These are phyloP conservation scores for Xestia sexstrigata DNA, from an alignment of 2,888 invertebrate species.

Conservation along the genomic window DNA sequence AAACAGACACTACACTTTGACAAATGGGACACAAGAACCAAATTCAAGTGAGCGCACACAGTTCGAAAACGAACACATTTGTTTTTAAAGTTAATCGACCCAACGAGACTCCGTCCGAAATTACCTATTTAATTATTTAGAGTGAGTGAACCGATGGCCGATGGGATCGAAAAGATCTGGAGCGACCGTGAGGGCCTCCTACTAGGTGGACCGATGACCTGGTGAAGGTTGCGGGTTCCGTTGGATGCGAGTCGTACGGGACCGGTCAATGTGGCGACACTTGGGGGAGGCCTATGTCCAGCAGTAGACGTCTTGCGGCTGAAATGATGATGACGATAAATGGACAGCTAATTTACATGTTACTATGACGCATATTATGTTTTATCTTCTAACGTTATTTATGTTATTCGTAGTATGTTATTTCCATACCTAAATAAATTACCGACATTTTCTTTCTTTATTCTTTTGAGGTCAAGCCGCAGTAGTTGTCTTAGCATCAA, in stretches of 20 bases:
- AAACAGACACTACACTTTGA: neutral
- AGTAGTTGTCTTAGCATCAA: neutral
- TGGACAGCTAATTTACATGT: neutral
- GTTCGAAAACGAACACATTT: neutral
- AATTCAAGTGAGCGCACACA: neutral
- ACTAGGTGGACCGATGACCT: too few species aligned
- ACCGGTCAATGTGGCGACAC: too few species aligned
- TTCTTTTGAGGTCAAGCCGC: neutral
- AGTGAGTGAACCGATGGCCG: neutral
- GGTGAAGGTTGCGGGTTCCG: too few species aligned
- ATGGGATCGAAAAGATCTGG: too few species aligned
- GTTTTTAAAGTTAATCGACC: neutral
- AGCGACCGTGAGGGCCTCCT: too few species aligned
- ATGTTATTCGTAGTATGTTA: neutral
- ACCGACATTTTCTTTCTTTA: neutral
- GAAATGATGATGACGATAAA: too few species aligned
- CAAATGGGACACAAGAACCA: neutral
- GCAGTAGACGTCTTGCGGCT: too few species aligned
- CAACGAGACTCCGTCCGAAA: neutral
- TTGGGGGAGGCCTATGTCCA: too few species aligned
- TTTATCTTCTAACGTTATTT: neutral
- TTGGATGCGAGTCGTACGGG: too few species aligned
- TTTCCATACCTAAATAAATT: neutral
- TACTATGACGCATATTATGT: neutral
- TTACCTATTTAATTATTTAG: neutral